phyloP scores from a whole-genome alignment of 2,888 invertebrate species.

The Pammene aurita region DNA sequence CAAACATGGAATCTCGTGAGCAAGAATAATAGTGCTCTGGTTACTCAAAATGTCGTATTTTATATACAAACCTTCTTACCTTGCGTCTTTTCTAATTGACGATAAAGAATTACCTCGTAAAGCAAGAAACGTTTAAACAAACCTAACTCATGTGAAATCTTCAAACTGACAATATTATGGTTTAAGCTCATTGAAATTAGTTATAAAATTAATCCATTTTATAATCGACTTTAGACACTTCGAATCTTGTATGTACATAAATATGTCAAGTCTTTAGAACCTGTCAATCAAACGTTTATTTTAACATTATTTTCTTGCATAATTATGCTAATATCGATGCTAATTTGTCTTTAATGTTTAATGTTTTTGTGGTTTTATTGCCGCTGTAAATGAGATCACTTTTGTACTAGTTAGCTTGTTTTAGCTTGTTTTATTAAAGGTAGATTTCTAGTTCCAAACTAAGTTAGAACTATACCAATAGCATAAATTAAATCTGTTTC shows the following conservation, averaged over 20 bases:
- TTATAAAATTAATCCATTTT: neutral
- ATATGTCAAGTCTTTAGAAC: conserved; percentile 28
- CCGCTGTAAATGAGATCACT: conserved; percentile 17
- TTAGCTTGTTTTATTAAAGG: neutral
- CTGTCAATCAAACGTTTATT: conserved; percentile 34
- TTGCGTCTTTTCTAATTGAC: neutral
- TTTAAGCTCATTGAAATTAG: neutral
- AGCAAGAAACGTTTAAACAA: neutral
- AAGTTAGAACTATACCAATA: neutral
- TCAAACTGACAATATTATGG: neutral
- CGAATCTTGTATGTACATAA: neutral
- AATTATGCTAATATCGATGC: conserved; percentile 30
- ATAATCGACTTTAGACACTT: neutral
- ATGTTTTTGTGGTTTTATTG: conserved; percentile 22
- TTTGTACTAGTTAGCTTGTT: neutral
- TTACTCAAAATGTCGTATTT: neutral
- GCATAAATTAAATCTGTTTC: neutral
- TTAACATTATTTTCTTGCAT: conserved; percentile 27
- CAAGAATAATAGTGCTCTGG: neutral
- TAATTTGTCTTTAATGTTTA: conserved; percentile 19
- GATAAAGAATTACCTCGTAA: neutral
- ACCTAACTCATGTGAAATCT: too few relatives aligned
- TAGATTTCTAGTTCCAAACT: neutral
- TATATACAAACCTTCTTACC: too few relatives aligned
- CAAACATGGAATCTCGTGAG: neutral